Conservation (phyloP, 2,888 invertebrate genomes). For the Cremastobaeus sp. region DNA sequence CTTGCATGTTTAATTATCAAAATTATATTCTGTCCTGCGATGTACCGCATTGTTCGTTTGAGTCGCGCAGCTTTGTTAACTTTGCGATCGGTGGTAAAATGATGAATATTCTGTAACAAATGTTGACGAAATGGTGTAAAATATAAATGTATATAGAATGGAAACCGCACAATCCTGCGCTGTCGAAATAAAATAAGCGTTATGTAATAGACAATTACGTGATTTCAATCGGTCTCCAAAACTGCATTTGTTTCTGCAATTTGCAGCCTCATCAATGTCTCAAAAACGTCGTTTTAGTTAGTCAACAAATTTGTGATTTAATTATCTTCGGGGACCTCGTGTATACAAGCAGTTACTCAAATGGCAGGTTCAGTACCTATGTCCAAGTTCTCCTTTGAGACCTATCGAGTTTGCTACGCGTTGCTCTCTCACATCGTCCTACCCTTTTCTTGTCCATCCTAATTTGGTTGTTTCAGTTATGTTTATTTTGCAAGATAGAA, state of each 20-base stretch:
- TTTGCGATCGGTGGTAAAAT: slow-evolving; percentile 36
- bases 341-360: slow-evolving; percentile 49
- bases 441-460: slow-evolving; percentile 50
- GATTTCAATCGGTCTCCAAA: too few relatives aligned
- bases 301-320: slow-evolving; percentile 52
- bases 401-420: slow-evolving; percentile 68
- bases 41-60: slow-evolving; percentile 46
- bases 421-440: slow-evolving; percentile 48
- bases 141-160: too few relatives aligned
- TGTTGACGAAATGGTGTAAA: neutral
- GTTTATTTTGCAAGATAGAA: slow-evolving; percentile 43
- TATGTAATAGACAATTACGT: too few relatives aligned
- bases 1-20: too few relatives aligned
- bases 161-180: too few relatives aligned
- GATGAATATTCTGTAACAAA: slow-evolving; percentile 33
- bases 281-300: slow-evolving; percentile 22
- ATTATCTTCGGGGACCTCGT: slow-evolving; percentile 36
- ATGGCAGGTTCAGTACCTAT: slow-evolving; percentile 41
- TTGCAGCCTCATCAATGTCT: neutral
- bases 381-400: slow-evolving; percentile 64
- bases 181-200: too few relatives aligned
- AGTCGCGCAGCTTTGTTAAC: slow-evolving; percentile 42
- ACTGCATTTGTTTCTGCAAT: neutral
- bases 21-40: slow-evolving; percentile 39
- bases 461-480: slow-evolving; percentile 41